A percentile compares a stretch with the other conserved stretches of the same genome.
These are phyloP conservation scores for Trichomalopsis sarcophagae DNA, from an alignment of 1,140 invertebrate genomes.

Conservation along the genomic window DNA sequence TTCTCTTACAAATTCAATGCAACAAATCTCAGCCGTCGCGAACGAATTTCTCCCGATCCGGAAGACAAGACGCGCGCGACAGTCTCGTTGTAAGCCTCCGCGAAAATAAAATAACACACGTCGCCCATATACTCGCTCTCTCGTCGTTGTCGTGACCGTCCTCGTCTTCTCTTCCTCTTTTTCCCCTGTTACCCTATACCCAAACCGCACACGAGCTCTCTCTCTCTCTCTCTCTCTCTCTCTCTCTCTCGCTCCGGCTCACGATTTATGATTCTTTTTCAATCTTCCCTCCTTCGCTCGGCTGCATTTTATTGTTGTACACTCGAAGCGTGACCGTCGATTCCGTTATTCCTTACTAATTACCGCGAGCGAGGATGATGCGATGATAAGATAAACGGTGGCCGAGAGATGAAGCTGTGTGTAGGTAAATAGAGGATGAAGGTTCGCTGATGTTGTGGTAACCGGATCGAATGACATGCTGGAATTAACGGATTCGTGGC, in stretches of 20 bases:
- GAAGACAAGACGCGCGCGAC: neutral
- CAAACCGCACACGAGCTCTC: neutral
- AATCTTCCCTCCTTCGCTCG: neutral
- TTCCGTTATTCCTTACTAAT: constrained; percentile 19
- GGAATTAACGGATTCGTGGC: constrained; percentile 23
- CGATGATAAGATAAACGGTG: constrained; percentile 7
- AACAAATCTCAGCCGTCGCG: neutral
- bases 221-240: no score
- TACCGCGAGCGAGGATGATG: neutral
- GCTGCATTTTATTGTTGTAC: neutral
- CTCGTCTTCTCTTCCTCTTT: neutral
- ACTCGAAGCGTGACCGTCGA: neutral
- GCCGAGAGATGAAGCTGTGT: neutral
- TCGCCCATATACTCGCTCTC: neutral
- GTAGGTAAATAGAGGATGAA: no score
- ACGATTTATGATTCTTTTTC: neutral
- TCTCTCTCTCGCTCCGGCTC: neutral
- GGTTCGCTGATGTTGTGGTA: neutral
- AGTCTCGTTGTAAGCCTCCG: neutral
- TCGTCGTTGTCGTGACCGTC: neutral
- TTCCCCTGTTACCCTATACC: neutral
- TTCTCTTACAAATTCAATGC: neutral
- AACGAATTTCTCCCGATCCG: neutral
- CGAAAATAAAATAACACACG: neutral
- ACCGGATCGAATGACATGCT: constrained; percentile 21